phyloP scores from a whole-genome alignment of 1,140 invertebrate species.

The Hyposmocoma kahamanoa region DNA sequence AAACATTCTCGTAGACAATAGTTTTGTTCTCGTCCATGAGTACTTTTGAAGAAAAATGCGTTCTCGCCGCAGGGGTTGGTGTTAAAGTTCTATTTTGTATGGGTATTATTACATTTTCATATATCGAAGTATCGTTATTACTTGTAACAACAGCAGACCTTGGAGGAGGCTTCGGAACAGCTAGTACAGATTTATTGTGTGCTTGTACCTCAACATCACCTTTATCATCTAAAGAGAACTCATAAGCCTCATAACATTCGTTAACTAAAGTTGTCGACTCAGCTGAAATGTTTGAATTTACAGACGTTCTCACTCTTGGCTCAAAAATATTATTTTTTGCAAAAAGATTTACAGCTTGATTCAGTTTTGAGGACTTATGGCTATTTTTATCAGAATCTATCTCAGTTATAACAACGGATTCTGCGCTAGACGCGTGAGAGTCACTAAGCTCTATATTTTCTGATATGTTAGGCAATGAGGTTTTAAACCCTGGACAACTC shows the following conservation, averaged over 20 bases:
- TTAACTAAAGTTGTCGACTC: slow-evolving; percentile 51
- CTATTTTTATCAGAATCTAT: slow-evolving; percentile 26
- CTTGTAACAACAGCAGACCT: slow-evolving; percentile 13
- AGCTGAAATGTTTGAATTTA: slow-evolving; percentile 29
- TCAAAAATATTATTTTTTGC: slow-evolving; percentile 49
- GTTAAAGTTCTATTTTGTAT: slow-evolving; percentile 27
- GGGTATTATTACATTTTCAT: slow-evolving; percentile 49
- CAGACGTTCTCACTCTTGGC: slow-evolving; percentile 42
- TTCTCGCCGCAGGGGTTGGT: slow-evolving; percentile 52
- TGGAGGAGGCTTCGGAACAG: slow-evolving; percentile 33
- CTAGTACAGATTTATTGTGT: slow-evolving; percentile 31
- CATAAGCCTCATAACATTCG: slow-evolving; percentile 62
- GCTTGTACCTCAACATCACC: slow-evolving; percentile 9
- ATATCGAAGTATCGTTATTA: slow-evolving; percentile 38
- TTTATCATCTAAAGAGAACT: slow-evolving; percentile 37
- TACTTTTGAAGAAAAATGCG: slow-evolving; percentile 39
- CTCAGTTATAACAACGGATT: slow-evolving; percentile 28
- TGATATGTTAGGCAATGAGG: slow-evolving; percentile 62
- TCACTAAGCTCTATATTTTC: slow-evolving; percentile 62
- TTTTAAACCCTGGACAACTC: slow-evolving; percentile 67
- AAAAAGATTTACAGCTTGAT: slow-evolving; percentile 40
- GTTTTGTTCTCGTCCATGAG: slow-evolving; percentile 26
- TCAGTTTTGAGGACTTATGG: slow-evolving; percentile 13
- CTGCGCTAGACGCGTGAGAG: slow-evolving; percentile 36
- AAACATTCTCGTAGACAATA: slow-evolving; percentile 51